Evolutionary conservation across 2,113 vertebrate species (phyloP).

Genomic region (Gnathonemus echidnorhynchus): DNA sequence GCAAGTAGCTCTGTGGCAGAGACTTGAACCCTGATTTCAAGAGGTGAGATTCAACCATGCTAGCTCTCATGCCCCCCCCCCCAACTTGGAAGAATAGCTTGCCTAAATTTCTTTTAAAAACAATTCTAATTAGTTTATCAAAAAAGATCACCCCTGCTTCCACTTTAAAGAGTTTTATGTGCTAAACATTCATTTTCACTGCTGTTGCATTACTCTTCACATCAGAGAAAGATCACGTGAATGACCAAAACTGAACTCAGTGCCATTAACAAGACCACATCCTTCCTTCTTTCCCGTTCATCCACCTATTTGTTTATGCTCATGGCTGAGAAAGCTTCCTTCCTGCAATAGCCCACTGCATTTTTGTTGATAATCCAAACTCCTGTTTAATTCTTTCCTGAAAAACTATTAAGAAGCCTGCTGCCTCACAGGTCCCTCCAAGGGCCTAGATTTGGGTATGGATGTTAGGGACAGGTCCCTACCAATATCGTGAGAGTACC

Average conservation of each 20-base stretch:
- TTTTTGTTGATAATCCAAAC: neutral
- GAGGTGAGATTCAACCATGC: neutral
- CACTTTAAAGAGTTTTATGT: neutral
- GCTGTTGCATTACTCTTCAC: neutral
- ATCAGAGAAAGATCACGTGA: neutral
- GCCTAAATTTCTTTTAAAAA: neutral
- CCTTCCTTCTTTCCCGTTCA: neutral
- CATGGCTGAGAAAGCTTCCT: neutral
- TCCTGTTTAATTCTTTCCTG: neutral
- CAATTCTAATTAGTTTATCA: neutral
- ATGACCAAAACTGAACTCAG: neutral
- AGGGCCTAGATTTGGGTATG: neutral
- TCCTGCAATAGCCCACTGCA: neutral
- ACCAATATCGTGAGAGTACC: neutral
- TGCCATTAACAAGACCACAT: neutral
- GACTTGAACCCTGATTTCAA: neutral
- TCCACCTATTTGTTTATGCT: neutral
- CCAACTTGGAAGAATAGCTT: neutral
- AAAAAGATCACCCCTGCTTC: neutral
- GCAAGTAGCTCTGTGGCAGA: neutral
- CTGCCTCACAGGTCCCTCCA: neutral
- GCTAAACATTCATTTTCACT: neutral
- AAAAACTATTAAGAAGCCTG: neutral
- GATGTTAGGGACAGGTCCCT: neutral
- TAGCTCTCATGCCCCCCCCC: neutral